Conservation (phyloP, 2,113 vertebrate genomes). For the Brachirus orientalis region DNA sequence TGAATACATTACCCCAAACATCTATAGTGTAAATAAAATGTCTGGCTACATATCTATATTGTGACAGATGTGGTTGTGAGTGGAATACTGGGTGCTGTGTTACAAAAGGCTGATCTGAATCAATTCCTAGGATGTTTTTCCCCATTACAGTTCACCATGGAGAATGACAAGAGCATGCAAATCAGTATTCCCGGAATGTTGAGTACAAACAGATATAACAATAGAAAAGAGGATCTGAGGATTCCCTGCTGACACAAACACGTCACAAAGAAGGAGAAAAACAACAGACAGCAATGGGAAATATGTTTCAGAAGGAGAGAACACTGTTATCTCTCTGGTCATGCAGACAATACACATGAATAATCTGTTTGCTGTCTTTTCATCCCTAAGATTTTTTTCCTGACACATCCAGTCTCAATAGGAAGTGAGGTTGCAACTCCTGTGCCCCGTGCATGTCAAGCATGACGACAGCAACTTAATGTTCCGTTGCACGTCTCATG, state of each 20-base stretch:
- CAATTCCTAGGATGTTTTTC: not conserved
- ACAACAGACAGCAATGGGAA: not conserved
- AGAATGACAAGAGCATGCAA: not conserved
- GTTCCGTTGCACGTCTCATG: constrained; percentile 50
- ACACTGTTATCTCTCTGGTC: not conserved
- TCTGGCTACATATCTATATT: not conserved
- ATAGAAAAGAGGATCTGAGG: not conserved
- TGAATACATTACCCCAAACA: not conserved
- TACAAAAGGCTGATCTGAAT: not conserved
- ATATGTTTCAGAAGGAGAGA: constrained; percentile 5
- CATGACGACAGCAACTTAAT: constrained; percentile 57
- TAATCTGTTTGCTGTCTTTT: no score
- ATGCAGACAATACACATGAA: constrained; percentile 16
- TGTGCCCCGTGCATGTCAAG: constrained; percentile 62
- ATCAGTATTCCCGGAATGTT: not conserved
- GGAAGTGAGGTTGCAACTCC: constrained; percentile 62
- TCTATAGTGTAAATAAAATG: not conserved
- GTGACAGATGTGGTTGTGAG: no score
- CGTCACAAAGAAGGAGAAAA: constrained; percentile 34
- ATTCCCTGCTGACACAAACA: constrained; percentile 15
- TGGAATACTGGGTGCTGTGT: no score
- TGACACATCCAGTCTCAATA: constrained; percentile 63
- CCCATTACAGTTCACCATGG: not conserved
- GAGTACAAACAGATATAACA: constrained; percentile 9
- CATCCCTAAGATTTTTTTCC: constrained; percentile 24